phyloP scores from a whole-genome alignment of 92 coral and sea anemone species.

The Hydrozoanthus gracilis region DNA sequence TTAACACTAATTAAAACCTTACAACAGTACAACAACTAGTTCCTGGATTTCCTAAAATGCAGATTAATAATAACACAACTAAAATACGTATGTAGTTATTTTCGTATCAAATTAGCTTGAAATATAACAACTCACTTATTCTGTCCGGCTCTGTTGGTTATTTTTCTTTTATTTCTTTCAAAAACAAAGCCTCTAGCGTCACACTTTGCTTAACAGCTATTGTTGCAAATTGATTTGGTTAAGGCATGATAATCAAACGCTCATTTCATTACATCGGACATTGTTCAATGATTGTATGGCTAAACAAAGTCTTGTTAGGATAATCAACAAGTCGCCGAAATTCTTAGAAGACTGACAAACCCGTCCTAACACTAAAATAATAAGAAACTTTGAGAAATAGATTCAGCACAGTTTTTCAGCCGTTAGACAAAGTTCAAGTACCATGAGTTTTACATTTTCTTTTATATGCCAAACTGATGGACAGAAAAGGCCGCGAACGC shows the following conservation, averaged over 20 bases:
- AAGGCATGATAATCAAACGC: constrained; percentile 26
- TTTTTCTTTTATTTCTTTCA: neutral
- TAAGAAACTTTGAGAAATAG: neutral
- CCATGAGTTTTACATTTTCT: neutral
- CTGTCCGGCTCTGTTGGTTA: neutral
- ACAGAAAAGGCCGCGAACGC: neutral
- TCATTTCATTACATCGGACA: constrained; percentile 27
- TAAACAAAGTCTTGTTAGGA: constrained; percentile 5
- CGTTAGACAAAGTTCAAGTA: neutral
- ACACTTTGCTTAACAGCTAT: constrained; percentile 32
- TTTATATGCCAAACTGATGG: neutral
- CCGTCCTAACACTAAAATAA: neutral
- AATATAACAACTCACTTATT: neutral
- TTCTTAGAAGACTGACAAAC: neutral
- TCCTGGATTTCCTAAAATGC: too few relatives aligned
- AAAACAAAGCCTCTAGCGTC: neutral
- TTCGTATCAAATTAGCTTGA: neutral
- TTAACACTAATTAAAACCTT: too few relatives aligned
- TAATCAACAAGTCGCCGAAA: constrained; percentile 3
- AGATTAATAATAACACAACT: too few relatives aligned
- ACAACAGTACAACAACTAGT: too few relatives aligned
- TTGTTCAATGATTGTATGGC: constrained; percentile 28
- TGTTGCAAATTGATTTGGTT: constrained; percentile 38
- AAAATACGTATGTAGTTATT: neutral
- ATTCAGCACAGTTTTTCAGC: neutral